Base-by-base conservation (phyloP, 2,888 invertebrate species). In the Heliconius sara region DNA sequence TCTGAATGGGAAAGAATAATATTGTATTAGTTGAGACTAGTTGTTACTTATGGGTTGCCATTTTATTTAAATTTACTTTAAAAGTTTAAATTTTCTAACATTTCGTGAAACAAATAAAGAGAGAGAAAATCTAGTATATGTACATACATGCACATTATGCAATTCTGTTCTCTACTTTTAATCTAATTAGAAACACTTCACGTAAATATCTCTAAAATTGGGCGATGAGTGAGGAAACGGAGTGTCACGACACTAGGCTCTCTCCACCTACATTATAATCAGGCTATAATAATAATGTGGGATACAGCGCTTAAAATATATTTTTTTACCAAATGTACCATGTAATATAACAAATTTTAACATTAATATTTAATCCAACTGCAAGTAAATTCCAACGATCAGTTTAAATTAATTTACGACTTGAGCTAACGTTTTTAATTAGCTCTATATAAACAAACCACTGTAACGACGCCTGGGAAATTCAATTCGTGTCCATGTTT, bases 391-490 rank as follows among this genome's bases (percentile, higher is more conserved):
- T 77, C 70, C 83, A 81, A 77, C 72, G 76, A 80, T 83, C 83
- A 83, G 80, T 80, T 82, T 82, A 75, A 82, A 83, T 83, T 81
- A 83, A 84, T 84, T 83, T 84, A 84, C 80, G 84, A 82, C 79
- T 76, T 68, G 68, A 78, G 76, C 79, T 80, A 82, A 79, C 80
- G 78, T 78, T 84, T 82, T 83, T 83, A 83, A 84, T 84, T 82
- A 83, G 82, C 81, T 75, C 43, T 77, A 80, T 82, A 80, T 82
- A 81, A 83, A 84, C 80, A 80, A 82, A 83, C 82, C 80, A 82
- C 80, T 84, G 83, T 81, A 80, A 76, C 77, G 83, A 83, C 78
- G 78, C 71, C 75, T 65, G 71, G 82, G 84, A 82, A 81, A 84
- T 83, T 81, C 81, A 82, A 83, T 83, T 83, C 82, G 80, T 78